Evolutionary conservation across 2,797 vertebrate species (phyloP), one percentile per base, ranked within the genome.

Genomic region (Parauchenoglanis punctatus): DNA sequence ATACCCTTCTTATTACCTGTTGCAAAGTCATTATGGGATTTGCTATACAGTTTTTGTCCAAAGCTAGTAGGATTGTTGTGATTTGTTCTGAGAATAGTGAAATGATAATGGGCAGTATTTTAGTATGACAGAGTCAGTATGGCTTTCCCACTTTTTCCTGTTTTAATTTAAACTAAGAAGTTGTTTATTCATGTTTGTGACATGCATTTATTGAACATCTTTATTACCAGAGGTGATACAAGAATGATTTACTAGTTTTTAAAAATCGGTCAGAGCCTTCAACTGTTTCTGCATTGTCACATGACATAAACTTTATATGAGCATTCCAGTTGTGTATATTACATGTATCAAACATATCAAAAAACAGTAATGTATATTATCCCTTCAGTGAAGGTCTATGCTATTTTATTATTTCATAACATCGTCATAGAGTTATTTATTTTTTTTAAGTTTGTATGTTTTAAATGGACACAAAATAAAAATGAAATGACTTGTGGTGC

Each of bases 341-440:
- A 93, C 92, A 93, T 94, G 94, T 93, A 89, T 86, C 63, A 63
- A 85, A 93, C 91, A 83, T 83, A 68, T 92, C 11, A 8, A 15
- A 82, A 83, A 83, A 23, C 59, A 81, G 23, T 65, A 93, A 91
- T 90, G 92, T 93, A 91, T 93, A 84, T 91, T 95, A 95, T 95
- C 92, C 95, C 95, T 96, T 96, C 95, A 96, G 92, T 96, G 95
- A 96, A 96, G 95, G 95, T 94, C 89, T 92, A 91, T 95, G 94
- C 91, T 91, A 91, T 91, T 82, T 90, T 94, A 94, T 89, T 91
- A 83, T 92, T 95, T 93, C 80, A 81, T 49, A 94, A 93, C 94
- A 95, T 95, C 93, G 92, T 93, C 90, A 92, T 90, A 93, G 94
- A 95, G 91, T 91, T 95, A 96, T 96, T 78, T 78, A 78, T 78